Conservation (phyloP, 2,888 invertebrate genomes). For the Noctua fimbriata region DNA sequence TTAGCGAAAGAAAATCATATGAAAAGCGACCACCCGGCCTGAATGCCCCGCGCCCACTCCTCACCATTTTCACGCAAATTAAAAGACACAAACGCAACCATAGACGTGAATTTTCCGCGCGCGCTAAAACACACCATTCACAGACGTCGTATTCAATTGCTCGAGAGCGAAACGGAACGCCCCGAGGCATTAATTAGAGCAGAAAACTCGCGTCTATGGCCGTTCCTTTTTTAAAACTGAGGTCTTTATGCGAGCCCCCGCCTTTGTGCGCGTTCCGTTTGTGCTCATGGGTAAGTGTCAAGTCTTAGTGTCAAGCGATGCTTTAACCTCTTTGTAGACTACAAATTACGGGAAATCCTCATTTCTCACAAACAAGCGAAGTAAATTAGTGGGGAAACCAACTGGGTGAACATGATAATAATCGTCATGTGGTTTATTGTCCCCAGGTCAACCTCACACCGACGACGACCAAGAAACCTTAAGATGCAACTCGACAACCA, state of each 20-base stretch:
- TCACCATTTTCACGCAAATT: conserved; percentile 89
- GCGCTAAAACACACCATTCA: conserved; percentile 88
- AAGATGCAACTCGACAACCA: conserved; percentile 74
- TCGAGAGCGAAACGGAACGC: conserved; percentile 87
- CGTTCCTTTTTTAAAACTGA: conserved; percentile 88
- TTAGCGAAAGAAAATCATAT: conserved; percentile 76
- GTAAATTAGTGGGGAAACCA: conserved; percentile 21
- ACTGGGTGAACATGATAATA: not conserved
- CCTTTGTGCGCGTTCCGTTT: conserved; percentile 84
- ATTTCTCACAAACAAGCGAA: conserved; percentile 43
- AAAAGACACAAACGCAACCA: conserved; percentile 87
- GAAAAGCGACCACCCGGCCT: conserved; percentile 79
- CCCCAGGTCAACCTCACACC: conserved; percentile 73
- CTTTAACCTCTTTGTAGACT: conserved; percentile 77
- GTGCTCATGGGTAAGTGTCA: conserved; percentile 81
- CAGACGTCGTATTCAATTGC: conserved; percentile 85
- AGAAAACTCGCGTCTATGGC: conserved; percentile 86
- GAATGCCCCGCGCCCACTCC: conserved; percentile 83
- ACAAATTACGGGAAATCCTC: conserved; percentile 67
- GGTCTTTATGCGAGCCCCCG: conserved; percentile 84
- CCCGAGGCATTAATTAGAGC: conserved; percentile 90
- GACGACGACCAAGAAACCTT: conserved; percentile 75
- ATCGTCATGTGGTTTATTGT: conserved; percentile 56
- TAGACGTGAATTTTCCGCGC: conserved; percentile 84
- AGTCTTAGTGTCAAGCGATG: conserved; percentile 81